Evolutionary conservation across 2,888 invertebrate species (phyloP).

Genomic region (Lucinisca nassula): DNA sequence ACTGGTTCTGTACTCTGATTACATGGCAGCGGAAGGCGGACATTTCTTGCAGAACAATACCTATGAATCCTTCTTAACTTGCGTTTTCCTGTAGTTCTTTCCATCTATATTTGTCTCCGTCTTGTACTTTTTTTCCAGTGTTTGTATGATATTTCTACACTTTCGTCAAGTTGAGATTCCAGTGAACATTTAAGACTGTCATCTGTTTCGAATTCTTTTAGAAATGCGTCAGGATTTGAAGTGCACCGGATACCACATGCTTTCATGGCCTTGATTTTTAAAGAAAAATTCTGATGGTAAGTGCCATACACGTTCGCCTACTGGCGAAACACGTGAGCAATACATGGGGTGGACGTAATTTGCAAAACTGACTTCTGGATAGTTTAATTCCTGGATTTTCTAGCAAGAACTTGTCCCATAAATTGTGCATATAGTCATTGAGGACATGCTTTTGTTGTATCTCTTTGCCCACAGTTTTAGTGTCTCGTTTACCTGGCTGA

Average conservation of each 20-base stretch:
- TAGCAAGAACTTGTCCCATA: constrained; percentile 22
- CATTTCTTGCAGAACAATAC: constrained; percentile 1
- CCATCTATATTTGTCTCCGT: constrained; percentile 23
- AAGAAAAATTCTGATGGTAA: no score
- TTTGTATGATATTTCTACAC: neutral
- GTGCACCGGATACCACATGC: no score
- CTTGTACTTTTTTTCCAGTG: no score
- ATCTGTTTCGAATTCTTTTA: no score
- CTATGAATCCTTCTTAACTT: constrained; percentile 8
- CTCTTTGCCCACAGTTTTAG: neutral
- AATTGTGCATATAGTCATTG: constrained; percentile 22
- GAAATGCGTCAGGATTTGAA: no score
- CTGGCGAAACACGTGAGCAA: neutral
- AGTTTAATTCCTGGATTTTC: constrained; percentile 29
- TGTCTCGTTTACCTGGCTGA: constrained; percentile 27
- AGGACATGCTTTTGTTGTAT: neutral
- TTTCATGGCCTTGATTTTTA: no score
- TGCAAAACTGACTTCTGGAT: no score
- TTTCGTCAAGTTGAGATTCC: neutral
- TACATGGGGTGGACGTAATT: constrained; percentile 18
- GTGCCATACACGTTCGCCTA: constrained; percentile 19
- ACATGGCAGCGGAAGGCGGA: constrained; percentile 24
- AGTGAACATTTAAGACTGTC: no score
- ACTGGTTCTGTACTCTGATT: constrained; percentile 44
- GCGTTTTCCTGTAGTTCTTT: constrained; percentile 28